Evolutionary conservation across 2,113 vertebrate species (phyloP).

Genomic region (Aegithalos caudatus): DNA sequence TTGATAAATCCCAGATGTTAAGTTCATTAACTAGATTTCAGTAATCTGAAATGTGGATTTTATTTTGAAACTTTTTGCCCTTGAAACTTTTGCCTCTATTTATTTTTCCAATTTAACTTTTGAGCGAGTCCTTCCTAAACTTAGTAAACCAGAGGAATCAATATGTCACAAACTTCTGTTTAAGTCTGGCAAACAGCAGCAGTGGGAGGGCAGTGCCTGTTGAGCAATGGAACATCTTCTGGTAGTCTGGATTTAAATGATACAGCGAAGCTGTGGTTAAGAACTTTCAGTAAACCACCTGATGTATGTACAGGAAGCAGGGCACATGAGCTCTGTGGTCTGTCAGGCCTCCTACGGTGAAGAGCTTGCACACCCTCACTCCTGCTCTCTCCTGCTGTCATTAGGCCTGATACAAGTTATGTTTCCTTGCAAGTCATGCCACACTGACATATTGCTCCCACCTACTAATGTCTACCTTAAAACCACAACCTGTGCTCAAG

Average conservation of each 20-base stretch:
- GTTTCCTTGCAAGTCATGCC: not conserved
- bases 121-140: not conserved
- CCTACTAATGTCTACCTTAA: not conserved
- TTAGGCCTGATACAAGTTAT: not conserved
- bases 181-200: not conserved
- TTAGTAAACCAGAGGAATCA: conserved; percentile 24
- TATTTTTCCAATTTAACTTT: conserved; percentile 24
- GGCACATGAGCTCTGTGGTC: not conserved
- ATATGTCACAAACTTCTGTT: conserved; percentile 5
- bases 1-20: not conserved
- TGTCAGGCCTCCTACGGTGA: not conserved
- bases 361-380: not conserved
- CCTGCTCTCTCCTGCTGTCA: not conserved
- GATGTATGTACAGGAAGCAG: not conserved
- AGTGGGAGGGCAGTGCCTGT: not conserved
- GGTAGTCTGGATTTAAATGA: not conserved
- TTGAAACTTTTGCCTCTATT: conserved; percentile 37
- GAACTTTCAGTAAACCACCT: not conserved
- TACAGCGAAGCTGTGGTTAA: not conserved
- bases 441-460: not conserved
- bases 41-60: not conserved
- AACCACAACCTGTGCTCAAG: not conserved
- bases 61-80: conserved; percentile 10
- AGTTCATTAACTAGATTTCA: not conserved
- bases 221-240: not conserved